Conservation (phyloP, 2,797 vertebrate genomes). For the Dicrostonyx torquatus region DNA sequence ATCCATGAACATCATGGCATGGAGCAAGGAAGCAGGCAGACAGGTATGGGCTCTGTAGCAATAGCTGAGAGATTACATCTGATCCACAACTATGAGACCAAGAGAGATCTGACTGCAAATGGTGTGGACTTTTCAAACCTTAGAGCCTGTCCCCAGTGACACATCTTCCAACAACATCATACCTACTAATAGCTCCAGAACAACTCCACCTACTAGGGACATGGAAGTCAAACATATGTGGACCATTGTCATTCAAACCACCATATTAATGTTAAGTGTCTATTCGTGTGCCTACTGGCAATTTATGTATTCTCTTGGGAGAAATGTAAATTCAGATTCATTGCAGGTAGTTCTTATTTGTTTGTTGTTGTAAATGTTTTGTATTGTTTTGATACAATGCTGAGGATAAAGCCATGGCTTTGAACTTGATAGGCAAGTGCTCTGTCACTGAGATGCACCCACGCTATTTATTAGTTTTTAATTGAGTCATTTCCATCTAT, state of each 20-base stretch:
- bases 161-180: neutral
- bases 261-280: neutral
- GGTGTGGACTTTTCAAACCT: neutral
- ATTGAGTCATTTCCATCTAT: neutral
- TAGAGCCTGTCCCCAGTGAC: neutral
- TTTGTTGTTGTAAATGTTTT: neutral
- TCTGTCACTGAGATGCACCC: neutral
- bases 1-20: neutral
- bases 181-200: neutral
- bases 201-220: too few relatives aligned
- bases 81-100: neutral
- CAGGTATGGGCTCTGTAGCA: neutral
- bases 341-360: neutral
- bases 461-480: neutral
- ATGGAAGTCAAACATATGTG: neutral
- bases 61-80: neutral
- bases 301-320: slow-evolving; percentile 35
- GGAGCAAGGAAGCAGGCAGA: neutral
- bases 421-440: neutral
- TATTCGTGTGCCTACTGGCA: neutral
- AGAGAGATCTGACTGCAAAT: neutral
- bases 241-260: neutral
- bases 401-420: neutral
- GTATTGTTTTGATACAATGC: neutral
- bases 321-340: neutral